Conservation (phyloP, 2,113 vertebrate genomes). For the Sorex fumeus region DNA sequence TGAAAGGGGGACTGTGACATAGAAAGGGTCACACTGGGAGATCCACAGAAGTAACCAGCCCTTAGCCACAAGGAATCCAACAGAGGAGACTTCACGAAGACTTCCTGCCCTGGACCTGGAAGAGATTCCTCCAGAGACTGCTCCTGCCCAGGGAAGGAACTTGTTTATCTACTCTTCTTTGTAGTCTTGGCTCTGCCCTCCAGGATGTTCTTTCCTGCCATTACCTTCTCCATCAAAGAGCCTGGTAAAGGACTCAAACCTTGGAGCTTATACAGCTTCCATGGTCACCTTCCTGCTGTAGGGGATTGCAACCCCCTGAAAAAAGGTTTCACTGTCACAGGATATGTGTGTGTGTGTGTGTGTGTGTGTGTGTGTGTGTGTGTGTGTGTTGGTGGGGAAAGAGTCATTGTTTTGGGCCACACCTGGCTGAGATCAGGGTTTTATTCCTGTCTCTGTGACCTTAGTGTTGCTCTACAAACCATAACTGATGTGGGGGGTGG, state of each 20-base stretch:
- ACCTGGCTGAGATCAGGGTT: too few species aligned
- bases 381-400: too few species aligned
- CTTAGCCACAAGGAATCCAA: neutral
- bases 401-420: too few species aligned
- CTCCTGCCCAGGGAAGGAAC: neutral
- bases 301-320: neutral
- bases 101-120: neutral
- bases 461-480: too few species aligned
- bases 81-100: neutral
- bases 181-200: neutral
- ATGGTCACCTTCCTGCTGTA: neutral
- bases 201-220: neutral
- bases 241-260: neutral
- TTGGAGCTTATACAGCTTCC: neutral
- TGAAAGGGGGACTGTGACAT: neutral
- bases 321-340: too few species aligned
- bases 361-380: too few species aligned
- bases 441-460: too few species aligned
- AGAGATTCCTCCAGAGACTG: neutral
- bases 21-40: neutral
- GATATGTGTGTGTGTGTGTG: too few species aligned
- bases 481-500: too few species aligned
- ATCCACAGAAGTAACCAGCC: neutral
- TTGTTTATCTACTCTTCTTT: neutral
- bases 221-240: neutral